Evolutionary conservation across 2,888 invertebrate species (phyloP).

Genomic region (Drosophila barbarae): DNA sequence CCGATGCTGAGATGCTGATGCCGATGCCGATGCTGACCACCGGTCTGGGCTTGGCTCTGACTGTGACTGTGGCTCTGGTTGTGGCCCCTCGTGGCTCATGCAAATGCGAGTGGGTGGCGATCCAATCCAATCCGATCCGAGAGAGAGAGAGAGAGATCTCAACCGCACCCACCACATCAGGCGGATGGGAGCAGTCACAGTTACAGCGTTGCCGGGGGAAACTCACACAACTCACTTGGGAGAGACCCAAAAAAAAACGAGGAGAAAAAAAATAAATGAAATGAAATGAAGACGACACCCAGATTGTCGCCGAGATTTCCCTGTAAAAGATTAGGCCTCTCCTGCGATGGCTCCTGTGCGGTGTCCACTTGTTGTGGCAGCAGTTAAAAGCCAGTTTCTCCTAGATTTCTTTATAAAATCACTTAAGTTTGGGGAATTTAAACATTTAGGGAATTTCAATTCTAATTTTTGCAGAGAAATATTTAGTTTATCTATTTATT

Average conservation of each 20-base stretch:
- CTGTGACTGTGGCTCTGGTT: constrained; percentile 35
- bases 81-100: constrained; percentile 49
- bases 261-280: not conserved
- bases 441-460: not conserved
- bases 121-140: constrained; percentile 9
- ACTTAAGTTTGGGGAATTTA: not conserved
- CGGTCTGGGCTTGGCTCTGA: constrained; percentile 38
- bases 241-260: not conserved
- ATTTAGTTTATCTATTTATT: not conserved
- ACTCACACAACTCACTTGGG: constrained; percentile 4
- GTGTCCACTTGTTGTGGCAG: not conserved
- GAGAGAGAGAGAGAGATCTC: not conserved
- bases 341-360: constrained; percentile 10
- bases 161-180: constrained; percentile 42
- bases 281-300: constrained; percentile 13
- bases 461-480: not conserved
- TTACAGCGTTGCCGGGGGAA: constrained; percentile 7
- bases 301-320: constrained; percentile 33
- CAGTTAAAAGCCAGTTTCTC: too few relatives aligned
- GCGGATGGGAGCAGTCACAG: constrained; percentile 44
- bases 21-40: constrained; percentile 24
- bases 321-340: constrained; percentile 26
- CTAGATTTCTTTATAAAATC: too few relatives aligned
- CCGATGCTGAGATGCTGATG: not conserved
- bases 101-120: constrained; percentile 74